phyloP scores from a whole-genome alignment of 2,888 invertebrate species.

The Hoplodrina ambigua region DNA sequence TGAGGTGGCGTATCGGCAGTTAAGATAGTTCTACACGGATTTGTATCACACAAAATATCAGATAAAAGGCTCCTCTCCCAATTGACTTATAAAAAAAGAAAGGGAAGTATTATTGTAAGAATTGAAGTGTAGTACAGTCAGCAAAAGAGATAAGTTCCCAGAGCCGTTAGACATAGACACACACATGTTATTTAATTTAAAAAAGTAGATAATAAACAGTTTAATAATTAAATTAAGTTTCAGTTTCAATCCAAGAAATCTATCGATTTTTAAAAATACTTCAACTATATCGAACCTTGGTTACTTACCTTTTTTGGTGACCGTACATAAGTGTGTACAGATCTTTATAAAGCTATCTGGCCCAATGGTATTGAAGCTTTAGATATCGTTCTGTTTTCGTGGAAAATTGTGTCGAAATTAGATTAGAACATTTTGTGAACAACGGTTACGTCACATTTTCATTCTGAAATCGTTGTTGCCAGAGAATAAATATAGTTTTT shows the following conservation, averaged over 20 bases:
- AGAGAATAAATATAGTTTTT: constrained; percentile 20
- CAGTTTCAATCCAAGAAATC: too few species aligned
- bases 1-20: constrained; percentile 53
- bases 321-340: constrained; percentile 16
- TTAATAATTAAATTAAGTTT: too few species aligned
- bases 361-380: constrained; percentile 39
- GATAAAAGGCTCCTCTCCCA: constrained; percentile 18
- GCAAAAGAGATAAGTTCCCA: too few species aligned
- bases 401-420: constrained; percentile 22
- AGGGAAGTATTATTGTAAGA: constrained; percentile 23
- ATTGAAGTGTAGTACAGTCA: constrained; percentile 16
- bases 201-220: too few species aligned
- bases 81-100: constrained; percentile 36
- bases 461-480: constrained; percentile 11
- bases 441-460: constrained; percentile 21
- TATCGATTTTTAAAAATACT: too few species aligned
- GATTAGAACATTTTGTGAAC: constrained; percentile 15
- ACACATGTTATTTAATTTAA: too few species aligned
- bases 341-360: constrained; percentile 24
- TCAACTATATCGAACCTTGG: too few species aligned
- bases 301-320: too few species aligned
- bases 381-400: constrained; percentile 12
- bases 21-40: constrained; percentile 40
- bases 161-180: too few species aligned
- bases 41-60: constrained; percentile 43